Conservation (phyloP, 2,797 vertebrate species). For the Salarias fasciatus region DNA sequence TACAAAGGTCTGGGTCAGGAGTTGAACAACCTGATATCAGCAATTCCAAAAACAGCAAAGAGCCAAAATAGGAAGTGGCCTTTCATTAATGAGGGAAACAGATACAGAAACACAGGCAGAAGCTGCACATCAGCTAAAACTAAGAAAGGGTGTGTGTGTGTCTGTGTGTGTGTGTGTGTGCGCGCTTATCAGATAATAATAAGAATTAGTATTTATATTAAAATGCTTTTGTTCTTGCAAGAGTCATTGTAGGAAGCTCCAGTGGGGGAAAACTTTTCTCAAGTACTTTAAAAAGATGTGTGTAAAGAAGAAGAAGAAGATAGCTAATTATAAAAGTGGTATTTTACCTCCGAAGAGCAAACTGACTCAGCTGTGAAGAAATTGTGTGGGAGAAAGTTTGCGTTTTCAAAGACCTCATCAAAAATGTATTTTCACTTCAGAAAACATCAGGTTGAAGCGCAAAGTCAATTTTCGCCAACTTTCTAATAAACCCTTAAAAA, state of each 20-base stretch:
- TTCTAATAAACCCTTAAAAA: too few species aligned
- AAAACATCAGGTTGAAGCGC: not conserved
- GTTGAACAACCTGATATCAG: conserved; percentile 1
- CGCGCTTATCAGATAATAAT: not conserved
- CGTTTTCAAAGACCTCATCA: not conserved
- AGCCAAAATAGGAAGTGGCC: conserved; percentile 29
- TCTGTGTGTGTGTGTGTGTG: not conserved
- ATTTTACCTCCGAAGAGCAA: too few species aligned
- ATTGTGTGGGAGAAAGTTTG: not conserved
- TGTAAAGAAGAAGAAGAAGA: too few species aligned
- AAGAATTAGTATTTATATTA: conserved; percentile 6
- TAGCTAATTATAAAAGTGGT: too few species aligned
- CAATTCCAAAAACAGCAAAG: not conserved
- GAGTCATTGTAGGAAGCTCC: too few species aligned
- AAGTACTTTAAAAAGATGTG: too few species aligned
- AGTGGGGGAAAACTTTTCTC: too few species aligned
- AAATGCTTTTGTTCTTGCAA: not conserved
- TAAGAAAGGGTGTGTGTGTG: conserved; percentile 5
- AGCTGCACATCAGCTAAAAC: conserved; percentile 30
- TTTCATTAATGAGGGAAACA: conserved; percentile 19
- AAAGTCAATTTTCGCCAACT: not conserved
- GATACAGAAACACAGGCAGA: conserved; percentile 18
- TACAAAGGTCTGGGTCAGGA: not conserved
- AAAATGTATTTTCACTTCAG: not conserved
- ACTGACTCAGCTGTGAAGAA: not conserved